Evolutionary conservation across 1,140 invertebrate species (phyloP).

Genomic region (Hydropsyche tenuis): DNA sequence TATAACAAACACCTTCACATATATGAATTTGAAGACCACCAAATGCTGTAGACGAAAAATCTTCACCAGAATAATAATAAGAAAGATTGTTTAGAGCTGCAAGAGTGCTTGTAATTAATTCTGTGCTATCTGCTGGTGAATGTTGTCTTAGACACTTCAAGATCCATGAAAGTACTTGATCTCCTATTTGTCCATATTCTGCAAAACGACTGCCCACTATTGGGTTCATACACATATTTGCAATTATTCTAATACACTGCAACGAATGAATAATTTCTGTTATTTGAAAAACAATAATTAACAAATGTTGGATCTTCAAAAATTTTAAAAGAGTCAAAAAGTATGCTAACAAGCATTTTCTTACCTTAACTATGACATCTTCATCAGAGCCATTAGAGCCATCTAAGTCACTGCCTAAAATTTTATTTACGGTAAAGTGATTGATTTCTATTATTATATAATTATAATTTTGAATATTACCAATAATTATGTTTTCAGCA

Average conservation of each 20-base stretch:
- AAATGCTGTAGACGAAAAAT: slow-evolving; percentile 50
- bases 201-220: slow-evolving; percentile 53
- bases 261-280: not conserved
- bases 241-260: slow-evolving; percentile 59
- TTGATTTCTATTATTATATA: slow-evolving; percentile 16
- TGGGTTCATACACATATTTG: slow-evolving; percentile 58
- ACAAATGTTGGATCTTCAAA: not conserved
- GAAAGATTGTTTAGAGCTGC: slow-evolving; percentile 61
- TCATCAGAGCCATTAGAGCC: slow-evolving; percentile 65
- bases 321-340: slow-evolving; percentile 16
- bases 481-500: slow-evolving; percentile 49
- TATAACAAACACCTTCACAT: slow-evolving; percentile 53
- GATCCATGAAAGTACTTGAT: slow-evolving; percentile 53
- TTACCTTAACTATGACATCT: slow-evolving; percentile 73
- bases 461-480: slow-evolving; percentile 51
- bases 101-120: slow-evolving; percentile 56
- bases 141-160: slow-evolving; percentile 56
- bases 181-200: slow-evolving; percentile 50
- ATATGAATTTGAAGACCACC: slow-evolving; percentile 53
- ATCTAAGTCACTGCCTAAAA: slow-evolving; percentile 59
- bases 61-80: slow-evolving; percentile 56
- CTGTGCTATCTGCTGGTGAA: slow-evolving; percentile 52
- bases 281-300: not conserved
- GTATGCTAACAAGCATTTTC: not conserved
- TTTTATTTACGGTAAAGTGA: not conserved